Percentiles rank a stretch among this genome's conserved stretches.
These are phyloP conservation scores for Caenorhabditis uteleia DNA, from an alignment of 2,888 invertebrate genomes.

Conservation along the genomic window DNA sequence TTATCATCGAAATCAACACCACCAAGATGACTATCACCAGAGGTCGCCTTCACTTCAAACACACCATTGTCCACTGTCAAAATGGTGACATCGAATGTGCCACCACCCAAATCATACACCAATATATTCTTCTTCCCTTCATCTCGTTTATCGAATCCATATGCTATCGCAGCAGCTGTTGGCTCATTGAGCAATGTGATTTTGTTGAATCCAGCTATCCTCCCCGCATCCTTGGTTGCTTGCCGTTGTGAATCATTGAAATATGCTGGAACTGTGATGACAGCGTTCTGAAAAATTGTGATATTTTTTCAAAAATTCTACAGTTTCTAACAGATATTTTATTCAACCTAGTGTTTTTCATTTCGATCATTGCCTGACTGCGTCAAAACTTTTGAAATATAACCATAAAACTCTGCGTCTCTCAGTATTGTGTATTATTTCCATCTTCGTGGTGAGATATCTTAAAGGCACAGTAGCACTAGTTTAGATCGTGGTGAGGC, in stretches of 20 bases:
- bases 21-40: conserved; percentile 1
- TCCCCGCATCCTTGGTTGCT: conserved; percentile 74
- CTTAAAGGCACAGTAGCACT: too few species aligned
- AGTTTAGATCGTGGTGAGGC: too few species aligned
- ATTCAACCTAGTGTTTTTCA: too few species aligned
- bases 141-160: conserved; percentile 1
- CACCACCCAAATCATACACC: conserved; percentile 59
- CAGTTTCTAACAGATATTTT: too few species aligned
- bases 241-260: conserved; percentile 77
- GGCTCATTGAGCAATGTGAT: conserved; percentile 1
- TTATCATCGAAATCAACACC: conserved; percentile 5
- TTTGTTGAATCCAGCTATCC: conserved; percentile 71
- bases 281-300: too few species aligned
- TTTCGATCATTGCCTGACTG: too few species aligned
- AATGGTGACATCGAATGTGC: conserved; percentile 1
- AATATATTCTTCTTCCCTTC: conserved; percentile 2
- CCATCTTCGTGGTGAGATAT: too few species aligned
- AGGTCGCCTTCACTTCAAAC: conserved; percentile 3
- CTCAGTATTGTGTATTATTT: too few species aligned
- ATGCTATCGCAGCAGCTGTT: conserved; percentile 2
- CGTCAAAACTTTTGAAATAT: too few species aligned
- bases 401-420: too few species aligned
- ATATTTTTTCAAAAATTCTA: too few species aligned
- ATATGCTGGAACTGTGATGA: conserved; percentile 85
- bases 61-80: conserved; percentile 3